A percentile compares a stretch with the other conserved stretches of the same genome.
Conservation (phyloP, 1,140 invertebrate genomes). For the Pristionchus pacificus region DNA sequence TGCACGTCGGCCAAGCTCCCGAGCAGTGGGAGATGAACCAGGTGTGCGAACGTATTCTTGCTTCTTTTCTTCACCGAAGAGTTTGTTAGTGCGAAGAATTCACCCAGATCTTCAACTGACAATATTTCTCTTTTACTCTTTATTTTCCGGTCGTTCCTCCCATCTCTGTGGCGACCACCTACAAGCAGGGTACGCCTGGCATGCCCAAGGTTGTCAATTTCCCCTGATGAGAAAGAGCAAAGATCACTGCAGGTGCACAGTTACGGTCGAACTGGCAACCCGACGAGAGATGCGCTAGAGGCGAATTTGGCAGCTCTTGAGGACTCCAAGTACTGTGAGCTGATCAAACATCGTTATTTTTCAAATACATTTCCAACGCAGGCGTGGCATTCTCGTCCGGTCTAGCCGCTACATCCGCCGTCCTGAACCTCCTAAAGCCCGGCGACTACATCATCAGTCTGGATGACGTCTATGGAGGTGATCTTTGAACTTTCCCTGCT, state of each 20-base stretch:
- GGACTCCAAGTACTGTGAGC: neutral
- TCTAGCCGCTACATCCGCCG: neutral
- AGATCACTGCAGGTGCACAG: neutral
- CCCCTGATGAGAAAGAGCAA: neutral
- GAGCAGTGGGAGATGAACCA: too few relatives aligned
- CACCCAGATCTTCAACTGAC: too few relatives aligned
- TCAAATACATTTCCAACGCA: neutral
- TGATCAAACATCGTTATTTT: neutral
- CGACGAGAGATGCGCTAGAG: neutral
- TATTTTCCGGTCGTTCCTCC: neutral
- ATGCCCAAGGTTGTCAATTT: neutral
- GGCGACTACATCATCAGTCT: neutral
- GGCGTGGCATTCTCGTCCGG: neutral
- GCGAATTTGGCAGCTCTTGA: neutral
- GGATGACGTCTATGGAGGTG: neutral
- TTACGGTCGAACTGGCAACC: neutral
- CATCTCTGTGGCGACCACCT: neutral
- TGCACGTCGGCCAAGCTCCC: too few relatives aligned
- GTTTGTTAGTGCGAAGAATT: too few relatives aligned
- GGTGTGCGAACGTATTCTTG: too few relatives aligned
- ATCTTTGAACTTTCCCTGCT: neutral
- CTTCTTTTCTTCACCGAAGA: too few relatives aligned
- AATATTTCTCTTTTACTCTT: too few relatives aligned
- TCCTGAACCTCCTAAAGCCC: neutral
- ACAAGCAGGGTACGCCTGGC: neutral